A percentile compares a stretch with the other conserved stretches of the same genome.
phyloP scores from a whole-genome alignment of 2,113 vertebrate species.

The Ovibos moschatus region DNA sequence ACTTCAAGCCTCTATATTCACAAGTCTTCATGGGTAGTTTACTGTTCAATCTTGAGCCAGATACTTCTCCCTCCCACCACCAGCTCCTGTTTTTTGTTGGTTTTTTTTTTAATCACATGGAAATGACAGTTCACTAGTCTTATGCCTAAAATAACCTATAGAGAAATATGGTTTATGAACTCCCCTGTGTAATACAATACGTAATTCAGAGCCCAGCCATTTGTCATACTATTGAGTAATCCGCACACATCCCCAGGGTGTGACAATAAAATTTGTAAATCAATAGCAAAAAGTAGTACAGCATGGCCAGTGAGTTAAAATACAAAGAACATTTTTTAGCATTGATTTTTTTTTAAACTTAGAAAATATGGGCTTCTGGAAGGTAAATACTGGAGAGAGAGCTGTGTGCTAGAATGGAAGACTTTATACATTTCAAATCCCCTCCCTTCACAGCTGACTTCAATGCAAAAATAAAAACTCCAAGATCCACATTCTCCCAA shows the following conservation, averaged over 20 bases:
- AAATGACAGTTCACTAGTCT: slow-evolving; percentile 59
- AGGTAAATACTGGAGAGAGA: slow-evolving; percentile 53
- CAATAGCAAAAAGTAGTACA: slow-evolving; percentile 62
- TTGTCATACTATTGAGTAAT: slow-evolving; percentile 58
- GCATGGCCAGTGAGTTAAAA: slow-evolving; percentile 61
- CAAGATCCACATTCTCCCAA: slow-evolving; percentile 76
- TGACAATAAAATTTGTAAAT: slow-evolving; percentile 75
- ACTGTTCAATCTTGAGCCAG: slow-evolving; percentile 1
- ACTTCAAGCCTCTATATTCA: neutral
- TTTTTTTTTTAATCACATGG: slow-evolving; percentile 27
- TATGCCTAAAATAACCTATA: slow-evolving; percentile 62
- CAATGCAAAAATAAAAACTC: slow-evolving; percentile 77
- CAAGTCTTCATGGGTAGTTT: neutral
- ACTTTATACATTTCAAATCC: slow-evolving; percentile 48
- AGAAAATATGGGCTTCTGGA: slow-evolving; percentile 30
- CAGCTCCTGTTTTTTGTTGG: neutral
- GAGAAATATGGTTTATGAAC: slow-evolving; percentile 59
- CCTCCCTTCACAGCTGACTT: slow-evolving; percentile 70
- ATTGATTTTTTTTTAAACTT: slow-evolving; percentile 72
- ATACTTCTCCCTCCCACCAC: neutral
- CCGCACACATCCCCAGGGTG: slow-evolving; percentile 47
- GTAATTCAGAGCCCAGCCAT: slow-evolving; percentile 63
- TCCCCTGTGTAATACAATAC: slow-evolving; percentile 15
- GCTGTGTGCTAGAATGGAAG: slow-evolving; percentile 48
- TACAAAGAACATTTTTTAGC: slow-evolving; percentile 72